Conservation (phyloP, 2,797 vertebrate genomes). For the Calcarius lapponicus region DNA sequence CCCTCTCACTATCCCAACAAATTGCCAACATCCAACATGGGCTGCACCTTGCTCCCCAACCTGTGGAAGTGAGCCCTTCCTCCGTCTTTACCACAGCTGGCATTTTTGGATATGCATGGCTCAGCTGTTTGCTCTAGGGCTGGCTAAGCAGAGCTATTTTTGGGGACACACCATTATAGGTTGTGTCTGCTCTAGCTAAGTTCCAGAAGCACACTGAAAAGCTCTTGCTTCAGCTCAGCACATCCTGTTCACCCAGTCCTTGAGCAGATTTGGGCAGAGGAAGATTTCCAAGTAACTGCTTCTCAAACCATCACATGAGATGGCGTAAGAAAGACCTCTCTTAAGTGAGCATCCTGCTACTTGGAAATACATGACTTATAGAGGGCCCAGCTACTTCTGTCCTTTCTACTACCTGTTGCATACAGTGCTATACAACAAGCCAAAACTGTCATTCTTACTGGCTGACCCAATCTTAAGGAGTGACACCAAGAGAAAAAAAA, state of each 20-base stretch:
- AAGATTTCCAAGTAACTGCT: neutral
- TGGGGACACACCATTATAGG: neutral
- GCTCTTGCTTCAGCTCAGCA: neutral
- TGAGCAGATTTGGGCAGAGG: neutral
- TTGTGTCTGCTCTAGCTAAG: neutral
- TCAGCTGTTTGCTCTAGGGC: neutral
- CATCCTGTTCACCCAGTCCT: neutral
- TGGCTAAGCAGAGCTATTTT: neutral
- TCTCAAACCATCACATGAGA: neutral
- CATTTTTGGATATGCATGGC: neutral
- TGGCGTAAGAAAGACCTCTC: neutral
- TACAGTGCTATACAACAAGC: neutral
- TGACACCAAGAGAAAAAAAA: neutral
- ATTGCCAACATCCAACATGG: rapidly evolving
- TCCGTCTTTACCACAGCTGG: neutral
- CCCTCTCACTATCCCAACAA: neutral
- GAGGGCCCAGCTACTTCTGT: neutral
- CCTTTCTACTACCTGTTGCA: neutral
- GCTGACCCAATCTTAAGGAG: neutral
- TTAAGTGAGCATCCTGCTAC: neutral
- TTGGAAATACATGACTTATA: neutral
- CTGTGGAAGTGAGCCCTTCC: neutral
- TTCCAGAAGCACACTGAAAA: rapidly evolving
- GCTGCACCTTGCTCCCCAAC: rapidly evolving
- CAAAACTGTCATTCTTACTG: neutral